These are phyloP conservation scores for Embiotoca jacksoni DNA, from an alignment of 2,113 vertebrate genomes.

Conservation along the genomic window DNA sequence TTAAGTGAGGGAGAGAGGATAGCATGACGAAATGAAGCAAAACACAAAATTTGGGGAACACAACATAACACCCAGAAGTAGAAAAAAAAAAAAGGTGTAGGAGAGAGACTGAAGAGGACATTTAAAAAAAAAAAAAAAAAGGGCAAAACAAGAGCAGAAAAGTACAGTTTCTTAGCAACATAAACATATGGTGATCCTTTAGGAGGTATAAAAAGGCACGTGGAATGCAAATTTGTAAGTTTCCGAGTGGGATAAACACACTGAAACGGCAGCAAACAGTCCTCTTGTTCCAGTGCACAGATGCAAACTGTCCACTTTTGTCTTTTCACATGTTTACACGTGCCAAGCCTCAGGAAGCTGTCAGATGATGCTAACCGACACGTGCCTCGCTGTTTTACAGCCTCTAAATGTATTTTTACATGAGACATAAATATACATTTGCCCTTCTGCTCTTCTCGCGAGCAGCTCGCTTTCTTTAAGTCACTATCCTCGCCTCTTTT, in stretches of 20 bases:
- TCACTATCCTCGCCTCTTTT: too few relatives aligned
- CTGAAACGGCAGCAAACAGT: neutral
- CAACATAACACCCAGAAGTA: neutral
- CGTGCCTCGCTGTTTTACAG: neutral
- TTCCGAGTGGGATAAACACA: constrained; percentile 3
- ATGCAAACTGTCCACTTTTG: neutral
- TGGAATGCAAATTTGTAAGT: constrained; percentile 18
- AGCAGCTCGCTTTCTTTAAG: too few relatives aligned
- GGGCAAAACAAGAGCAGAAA: neutral
- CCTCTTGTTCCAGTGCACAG: too few relatives aligned
- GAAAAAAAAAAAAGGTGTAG: neutral
- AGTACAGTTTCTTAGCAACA: constrained; percentile 38
- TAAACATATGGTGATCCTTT: neutral
- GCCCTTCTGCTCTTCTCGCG: too few relatives aligned
- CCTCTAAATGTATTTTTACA: neutral
- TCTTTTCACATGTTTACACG: constrained; percentile 4
- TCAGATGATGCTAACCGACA: constrained; percentile 6
- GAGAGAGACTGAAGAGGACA: neutral
- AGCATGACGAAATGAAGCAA: neutral
- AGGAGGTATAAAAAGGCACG: neutral
- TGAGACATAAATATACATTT: too few relatives aligned
- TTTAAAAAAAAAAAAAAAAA: neutral
- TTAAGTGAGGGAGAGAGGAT: neutral
- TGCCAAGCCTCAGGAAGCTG: constrained; percentile 6
- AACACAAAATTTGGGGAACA: neutral